phyloP scores from a whole-genome alignment of 1,140 invertebrate genomes.

The Macrotrachela quadricornifera region DNA sequence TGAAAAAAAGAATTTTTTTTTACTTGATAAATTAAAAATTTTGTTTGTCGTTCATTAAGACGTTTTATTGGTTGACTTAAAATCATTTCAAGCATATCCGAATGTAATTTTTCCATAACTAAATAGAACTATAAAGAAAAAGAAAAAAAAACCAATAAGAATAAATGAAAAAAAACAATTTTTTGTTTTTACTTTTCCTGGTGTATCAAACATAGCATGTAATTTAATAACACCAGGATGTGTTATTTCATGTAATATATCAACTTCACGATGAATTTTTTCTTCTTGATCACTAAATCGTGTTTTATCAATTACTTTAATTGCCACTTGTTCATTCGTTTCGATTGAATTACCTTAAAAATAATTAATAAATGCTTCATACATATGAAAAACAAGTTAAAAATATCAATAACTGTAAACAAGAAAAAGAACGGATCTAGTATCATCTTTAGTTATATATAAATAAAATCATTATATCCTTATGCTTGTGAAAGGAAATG shows the following conservation, averaged over 20 bases:
- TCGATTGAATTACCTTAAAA: too few relatives aligned
- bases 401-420: too few relatives aligned
- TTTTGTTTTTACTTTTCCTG: conserved; percentile 46
- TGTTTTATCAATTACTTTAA: conserved; percentile 7
- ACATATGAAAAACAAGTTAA: too few relatives aligned
- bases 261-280: conserved; percentile 5
- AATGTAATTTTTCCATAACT: conserved; percentile 41
- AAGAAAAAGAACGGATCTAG: too few relatives aligned
- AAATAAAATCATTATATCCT: too few relatives aligned
- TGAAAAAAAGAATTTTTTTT: not conserved
- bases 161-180: too few relatives aligned
- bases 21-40: conserved; percentile 73
- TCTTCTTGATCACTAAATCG: conserved; percentile 1
- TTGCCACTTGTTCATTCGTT: not conserved
- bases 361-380: too few relatives aligned
- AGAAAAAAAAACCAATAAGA: too few relatives aligned
- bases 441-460: too few relatives aligned
- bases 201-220: conserved; percentile 92
- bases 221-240: conserved; percentile 43
- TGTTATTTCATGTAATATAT: conserved; percentile 50
- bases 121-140: conserved; percentile 37
- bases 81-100: conserved; percentile 99
- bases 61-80: conserved; percentile 66
- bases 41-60: conserved; percentile 74
- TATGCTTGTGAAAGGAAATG: too few relatives aligned